phyloP scores from a whole-genome alignment of 2,888 invertebrate genomes.

The Pheosia gnoma region DNA sequence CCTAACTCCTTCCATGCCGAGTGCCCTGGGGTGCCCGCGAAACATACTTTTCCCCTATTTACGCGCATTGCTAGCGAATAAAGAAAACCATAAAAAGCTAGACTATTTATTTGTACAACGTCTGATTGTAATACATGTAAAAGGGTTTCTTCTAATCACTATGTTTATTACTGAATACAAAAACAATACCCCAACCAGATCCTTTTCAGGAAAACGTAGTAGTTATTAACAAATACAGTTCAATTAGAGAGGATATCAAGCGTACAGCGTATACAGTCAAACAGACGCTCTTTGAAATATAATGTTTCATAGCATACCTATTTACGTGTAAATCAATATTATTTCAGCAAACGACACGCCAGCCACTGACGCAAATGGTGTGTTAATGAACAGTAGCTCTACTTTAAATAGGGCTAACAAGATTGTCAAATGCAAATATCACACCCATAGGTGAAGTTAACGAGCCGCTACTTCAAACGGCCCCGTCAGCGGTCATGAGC shows the following conservation, averaged over 20 bases:
- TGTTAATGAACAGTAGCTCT: conserved; percentile 24
- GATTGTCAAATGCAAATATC: conserved; percentile 18
- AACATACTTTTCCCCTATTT: conserved; percentile 3
- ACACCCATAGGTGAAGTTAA: conserved; percentile 17
- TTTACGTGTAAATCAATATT: conserved; percentile 20
- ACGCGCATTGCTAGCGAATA: conserved; percentile 1
- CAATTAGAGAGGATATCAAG: too few species aligned
- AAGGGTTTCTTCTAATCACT: neutral
- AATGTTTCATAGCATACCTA: too few species aligned
- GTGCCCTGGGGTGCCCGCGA: conserved; percentile 5
- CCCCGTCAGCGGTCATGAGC: conserved; percentile 2
- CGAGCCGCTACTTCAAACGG: conserved; percentile 11
- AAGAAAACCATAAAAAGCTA: neutral
- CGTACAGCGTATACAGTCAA: too few species aligned
- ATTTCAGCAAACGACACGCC: conserved; percentile 20
- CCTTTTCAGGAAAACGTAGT: too few species aligned
- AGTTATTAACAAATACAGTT: too few species aligned
- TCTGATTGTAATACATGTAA: neutral
- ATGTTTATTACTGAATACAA: too few species aligned
- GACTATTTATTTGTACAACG: neutral
- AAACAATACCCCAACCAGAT: too few species aligned
- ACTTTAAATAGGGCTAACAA: conserved; percentile 23
- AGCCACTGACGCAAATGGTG: conserved; percentile 19
- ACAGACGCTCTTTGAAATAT: too few species aligned
- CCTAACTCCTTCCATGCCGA: too few species aligned